phyloP scores from a whole-genome alignment of 2,797 vertebrate genomes.

The Sarcoramphus papa region DNA sequence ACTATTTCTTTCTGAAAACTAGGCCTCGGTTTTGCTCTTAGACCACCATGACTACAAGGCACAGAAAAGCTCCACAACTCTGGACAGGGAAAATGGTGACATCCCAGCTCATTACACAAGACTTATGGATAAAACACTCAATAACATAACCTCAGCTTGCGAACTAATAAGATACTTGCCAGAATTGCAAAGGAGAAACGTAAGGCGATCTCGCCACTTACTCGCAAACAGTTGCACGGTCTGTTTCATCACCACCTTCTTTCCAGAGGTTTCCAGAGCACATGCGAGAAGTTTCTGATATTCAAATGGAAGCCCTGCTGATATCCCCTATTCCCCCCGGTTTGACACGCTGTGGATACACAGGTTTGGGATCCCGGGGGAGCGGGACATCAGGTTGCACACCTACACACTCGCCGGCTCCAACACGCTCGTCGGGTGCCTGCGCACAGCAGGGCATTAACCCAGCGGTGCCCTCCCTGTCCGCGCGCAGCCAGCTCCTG shows the following conservation, averaged over 20 bases:
- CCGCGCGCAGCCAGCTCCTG: neutral
- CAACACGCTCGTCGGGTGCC: no score
- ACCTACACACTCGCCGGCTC: neutral
- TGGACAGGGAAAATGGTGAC: neutral
- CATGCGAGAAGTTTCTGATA: neutral
- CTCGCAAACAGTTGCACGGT: neutral
- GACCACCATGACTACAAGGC: neutral
- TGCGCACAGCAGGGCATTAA: no score
- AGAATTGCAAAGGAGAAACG: neutral
- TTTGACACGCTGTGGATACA: neutral
- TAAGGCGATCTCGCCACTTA: neutral
- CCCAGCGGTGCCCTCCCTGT: neutral
- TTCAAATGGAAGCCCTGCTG: neutral
- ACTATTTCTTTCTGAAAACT: neutral
- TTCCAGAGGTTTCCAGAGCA: neutral
- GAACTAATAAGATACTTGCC: neutral
- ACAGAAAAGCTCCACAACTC: neutral
- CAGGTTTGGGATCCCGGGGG: no score
- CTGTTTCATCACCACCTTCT: neutral
- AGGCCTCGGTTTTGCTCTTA: neutral
- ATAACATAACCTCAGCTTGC: neutral
- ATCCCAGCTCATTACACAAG: neutral
- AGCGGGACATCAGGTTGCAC: accelerated
- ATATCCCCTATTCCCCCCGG: accelerated
- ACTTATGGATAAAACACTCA: neutral